Evolutionary conservation across 2,113 vertebrate genomes (phyloP).

Genomic region (Heliornis fulica): DNA sequence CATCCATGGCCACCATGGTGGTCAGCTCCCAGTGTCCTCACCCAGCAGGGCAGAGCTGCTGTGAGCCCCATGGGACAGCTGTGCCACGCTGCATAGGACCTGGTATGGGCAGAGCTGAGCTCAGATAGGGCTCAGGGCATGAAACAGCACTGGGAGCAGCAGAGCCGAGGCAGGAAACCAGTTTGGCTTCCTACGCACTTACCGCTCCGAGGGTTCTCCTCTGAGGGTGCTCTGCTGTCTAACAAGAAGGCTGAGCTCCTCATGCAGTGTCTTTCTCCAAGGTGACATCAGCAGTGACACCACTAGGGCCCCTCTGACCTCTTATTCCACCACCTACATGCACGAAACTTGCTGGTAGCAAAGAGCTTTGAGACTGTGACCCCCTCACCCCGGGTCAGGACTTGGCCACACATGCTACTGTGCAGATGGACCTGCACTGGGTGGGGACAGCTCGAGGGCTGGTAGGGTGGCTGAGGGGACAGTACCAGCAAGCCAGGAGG

Average conservation of each 20-base stretch:
- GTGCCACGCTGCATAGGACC: not conserved
- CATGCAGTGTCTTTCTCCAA: fast-evolving
- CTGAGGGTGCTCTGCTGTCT: conserved; percentile 6
- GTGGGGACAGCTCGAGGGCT: not conserved
- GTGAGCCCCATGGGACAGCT: fast-evolving
- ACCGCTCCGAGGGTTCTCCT: fast-evolving
- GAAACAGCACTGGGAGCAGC: not conserved
- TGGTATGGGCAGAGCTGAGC: not conserved
- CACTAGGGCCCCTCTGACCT: not conserved
- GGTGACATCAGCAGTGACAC: not conserved
- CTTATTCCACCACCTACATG: fast-evolving
- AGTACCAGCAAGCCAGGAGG: not conserved
- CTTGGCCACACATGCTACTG: fast-evolving
- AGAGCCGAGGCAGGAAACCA: not conserved
- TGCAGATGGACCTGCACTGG: fast-evolving
- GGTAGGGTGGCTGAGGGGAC: not conserved
- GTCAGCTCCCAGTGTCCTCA: not conserved
- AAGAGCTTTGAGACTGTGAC: not conserved
- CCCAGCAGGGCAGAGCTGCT: not conserved
- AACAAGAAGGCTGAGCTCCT: not conserved
- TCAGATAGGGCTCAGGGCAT: fast-evolving
- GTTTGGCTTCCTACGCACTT: not conserved
- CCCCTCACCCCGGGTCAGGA: fast-evolving
- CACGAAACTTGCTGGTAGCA: not conserved
- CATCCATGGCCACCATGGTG: fast-evolving